Percentiles rank a stretch among this genome's conserved stretches.
phyloP scores from a whole-genome alignment of 2,888 invertebrate species.

The Hyles lineata region DNA sequence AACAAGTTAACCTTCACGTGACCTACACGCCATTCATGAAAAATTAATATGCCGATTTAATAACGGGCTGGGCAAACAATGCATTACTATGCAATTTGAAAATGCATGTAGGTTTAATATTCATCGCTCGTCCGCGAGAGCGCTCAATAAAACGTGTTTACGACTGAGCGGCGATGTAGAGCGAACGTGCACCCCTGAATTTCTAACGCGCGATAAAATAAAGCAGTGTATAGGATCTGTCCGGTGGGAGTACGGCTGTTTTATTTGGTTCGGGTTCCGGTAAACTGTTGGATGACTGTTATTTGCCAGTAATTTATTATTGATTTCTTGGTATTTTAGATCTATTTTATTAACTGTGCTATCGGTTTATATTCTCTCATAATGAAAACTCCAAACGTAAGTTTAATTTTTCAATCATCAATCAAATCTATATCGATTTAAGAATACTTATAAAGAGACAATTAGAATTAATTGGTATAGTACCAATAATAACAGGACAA shows the following conservation, averaged over 20 bases:
- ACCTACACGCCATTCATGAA: not conserved
- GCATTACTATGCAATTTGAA: conserved; percentile 9
- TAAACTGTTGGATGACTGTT: not conserved
- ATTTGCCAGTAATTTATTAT: not conserved
- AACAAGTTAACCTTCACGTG: not conserved
- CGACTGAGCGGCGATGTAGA: conserved; percentile 67
- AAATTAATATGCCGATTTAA: conserved; percentile 10
- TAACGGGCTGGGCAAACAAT: conserved; percentile 4
- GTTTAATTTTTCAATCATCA: no score
- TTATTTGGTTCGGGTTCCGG: not conserved
- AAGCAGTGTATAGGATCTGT: conserved; percentile 31
- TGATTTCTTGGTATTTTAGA: not conserved
- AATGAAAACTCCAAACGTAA: no score
- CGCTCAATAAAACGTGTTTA: conserved; percentile 76
- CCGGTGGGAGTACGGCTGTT: not conserved
- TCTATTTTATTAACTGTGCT: not conserved
- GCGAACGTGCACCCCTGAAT: conserved; percentile 57
- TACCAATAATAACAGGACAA: no score
- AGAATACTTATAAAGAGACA: no score
- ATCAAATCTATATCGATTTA: no score
- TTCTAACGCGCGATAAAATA: conserved; percentile 54
- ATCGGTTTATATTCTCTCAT: not conserved
- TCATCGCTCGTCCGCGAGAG: conserved; percentile 69
- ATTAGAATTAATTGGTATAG: no score
- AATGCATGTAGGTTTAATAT: conserved; percentile 49